phyloP scores from a whole-genome alignment of 2,797 vertebrate species.

The Salarias fasciatus region DNA sequence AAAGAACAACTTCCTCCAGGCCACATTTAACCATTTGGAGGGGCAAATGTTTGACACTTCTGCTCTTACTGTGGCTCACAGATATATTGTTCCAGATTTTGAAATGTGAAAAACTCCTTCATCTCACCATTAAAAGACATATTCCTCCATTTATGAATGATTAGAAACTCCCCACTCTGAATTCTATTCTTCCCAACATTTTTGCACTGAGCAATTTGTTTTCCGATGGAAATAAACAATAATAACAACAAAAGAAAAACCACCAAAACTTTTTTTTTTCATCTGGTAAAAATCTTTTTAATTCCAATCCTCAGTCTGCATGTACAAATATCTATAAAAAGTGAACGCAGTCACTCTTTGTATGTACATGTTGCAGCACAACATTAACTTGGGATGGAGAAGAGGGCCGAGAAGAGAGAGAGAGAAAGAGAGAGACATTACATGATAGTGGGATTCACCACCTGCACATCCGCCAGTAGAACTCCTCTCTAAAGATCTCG shows the following conservation, averaged over 20 bases:
- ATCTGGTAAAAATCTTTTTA: slow-evolving; percentile 79
- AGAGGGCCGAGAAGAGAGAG: slow-evolving; percentile 29
- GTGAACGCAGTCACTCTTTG: slow-evolving; percentile 76
- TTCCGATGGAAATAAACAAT: slow-evolving; percentile 2
- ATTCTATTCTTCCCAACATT: too few relatives aligned
- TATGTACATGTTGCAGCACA: slow-evolving; percentile 75
- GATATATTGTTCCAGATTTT: too few relatives aligned
- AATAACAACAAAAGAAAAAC: slow-evolving; percentile 5
- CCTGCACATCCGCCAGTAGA: slow-evolving; percentile 39
- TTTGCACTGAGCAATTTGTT: too few relatives aligned
- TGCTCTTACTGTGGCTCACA: too few relatives aligned
- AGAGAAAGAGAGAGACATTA: slow-evolving; percentile 35
- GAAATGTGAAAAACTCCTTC: too few relatives aligned
- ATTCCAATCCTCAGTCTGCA: slow-evolving; percentile 71
- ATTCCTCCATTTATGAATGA: too few relatives aligned
- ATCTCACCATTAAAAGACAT: too few relatives aligned
- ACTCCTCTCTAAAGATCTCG: slow-evolving; percentile 35
- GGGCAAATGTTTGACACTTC: too few relatives aligned
- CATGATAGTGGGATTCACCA: slow-evolving; percentile 50
- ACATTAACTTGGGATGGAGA: slow-evolving; percentile 45
- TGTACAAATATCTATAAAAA: slow-evolving; percentile 81
- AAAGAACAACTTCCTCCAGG: too few relatives aligned
- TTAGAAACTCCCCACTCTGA: too few relatives aligned
- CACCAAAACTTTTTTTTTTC: slow-evolving; percentile 10
- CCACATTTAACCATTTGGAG: too few relatives aligned